These are phyloP conservation scores for Montifringilla adamsi DNA, from an alignment of 2,113 vertebrate genomes.

Conservation along the genomic window DNA sequence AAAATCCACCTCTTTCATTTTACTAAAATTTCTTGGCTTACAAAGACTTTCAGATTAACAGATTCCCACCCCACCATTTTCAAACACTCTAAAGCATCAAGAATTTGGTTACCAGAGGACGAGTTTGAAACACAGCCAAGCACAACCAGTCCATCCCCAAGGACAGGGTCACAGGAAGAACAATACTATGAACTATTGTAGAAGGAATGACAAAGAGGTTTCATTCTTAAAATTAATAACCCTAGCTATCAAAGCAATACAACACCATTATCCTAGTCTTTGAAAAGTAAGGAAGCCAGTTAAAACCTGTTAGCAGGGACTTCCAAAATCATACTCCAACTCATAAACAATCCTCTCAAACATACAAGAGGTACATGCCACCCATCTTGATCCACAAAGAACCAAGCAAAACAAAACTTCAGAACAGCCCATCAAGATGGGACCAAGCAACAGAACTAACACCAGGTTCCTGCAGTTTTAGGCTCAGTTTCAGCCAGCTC, in stretches of 20 bases:
- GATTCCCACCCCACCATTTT: background rate
- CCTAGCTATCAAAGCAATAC: background rate
- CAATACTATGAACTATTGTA: background rate
- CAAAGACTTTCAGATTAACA: background rate
- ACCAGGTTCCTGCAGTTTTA: background rate
- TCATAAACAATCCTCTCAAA: background rate
- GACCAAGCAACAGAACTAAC: background rate
- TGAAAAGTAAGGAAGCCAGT: background rate
- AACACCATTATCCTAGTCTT: background rate
- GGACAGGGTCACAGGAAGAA: background rate
- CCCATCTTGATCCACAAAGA: background rate
- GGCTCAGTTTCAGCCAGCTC: background rate
- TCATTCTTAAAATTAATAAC: background rate
- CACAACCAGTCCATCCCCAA: background rate
- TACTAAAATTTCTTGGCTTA: background rate
- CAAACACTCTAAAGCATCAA: background rate
- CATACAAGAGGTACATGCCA: background rate
- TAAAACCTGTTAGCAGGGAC: background rate
- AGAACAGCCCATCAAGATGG: background rate
- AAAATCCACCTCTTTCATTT: background rate
- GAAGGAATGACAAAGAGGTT: background rate
- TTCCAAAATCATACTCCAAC: background rate
- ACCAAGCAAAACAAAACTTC: background rate
- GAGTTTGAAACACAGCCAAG: background rate
- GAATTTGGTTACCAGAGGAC: background rate